phyloP scores from a whole-genome alignment of 2,888 invertebrate species.

The Ommatoiulus sabulosus region DNA sequence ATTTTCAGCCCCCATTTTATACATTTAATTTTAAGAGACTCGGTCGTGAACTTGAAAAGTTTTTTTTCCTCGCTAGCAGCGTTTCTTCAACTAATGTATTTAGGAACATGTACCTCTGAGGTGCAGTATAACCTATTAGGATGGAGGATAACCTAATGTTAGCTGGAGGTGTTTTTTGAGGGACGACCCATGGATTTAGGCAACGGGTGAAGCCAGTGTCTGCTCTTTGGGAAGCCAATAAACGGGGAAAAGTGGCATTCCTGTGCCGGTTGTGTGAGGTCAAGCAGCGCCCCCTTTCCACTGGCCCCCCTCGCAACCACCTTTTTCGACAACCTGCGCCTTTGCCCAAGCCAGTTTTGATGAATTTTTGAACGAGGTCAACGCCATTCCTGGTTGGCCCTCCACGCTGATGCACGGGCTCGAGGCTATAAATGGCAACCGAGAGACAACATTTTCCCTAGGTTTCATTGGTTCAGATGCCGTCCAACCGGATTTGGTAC shows the following conservation, averaged over 20 bases:
- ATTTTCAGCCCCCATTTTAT: too few relatives aligned
- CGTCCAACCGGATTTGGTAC: background rate
- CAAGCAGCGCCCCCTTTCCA: background rate
- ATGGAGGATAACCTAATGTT: too few relatives aligned
- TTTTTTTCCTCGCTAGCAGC: too few relatives aligned
- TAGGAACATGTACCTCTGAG: too few relatives aligned
- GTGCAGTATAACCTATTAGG: too few relatives aligned
- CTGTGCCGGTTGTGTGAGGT: background rate
- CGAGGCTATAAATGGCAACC: conserved; percentile 7
- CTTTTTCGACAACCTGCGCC: too few relatives aligned
- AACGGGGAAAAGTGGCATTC: background rate
- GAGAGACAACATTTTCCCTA: background rate
- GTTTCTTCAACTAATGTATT: too few relatives aligned
- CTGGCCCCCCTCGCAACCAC: background rate
- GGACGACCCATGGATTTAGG: too few relatives aligned
- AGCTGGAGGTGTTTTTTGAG: too few relatives aligned
- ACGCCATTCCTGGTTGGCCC: background rate
- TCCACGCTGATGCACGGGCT: background rate
- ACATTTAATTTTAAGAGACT: too few relatives aligned
- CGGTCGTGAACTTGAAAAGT: too few relatives aligned
- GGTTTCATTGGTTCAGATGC: background rate
- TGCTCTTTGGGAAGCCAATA: conserved; percentile 5
- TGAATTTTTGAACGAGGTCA: conserved; percentile 27
- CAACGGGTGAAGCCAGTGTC: background rate
- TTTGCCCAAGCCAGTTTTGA: background rate